A percentile compares a stretch with the other conserved stretches of the same genome.
phyloP scores from a whole-genome alignment of 1,140 invertebrate species.

The Sinonovacula constricta region DNA sequence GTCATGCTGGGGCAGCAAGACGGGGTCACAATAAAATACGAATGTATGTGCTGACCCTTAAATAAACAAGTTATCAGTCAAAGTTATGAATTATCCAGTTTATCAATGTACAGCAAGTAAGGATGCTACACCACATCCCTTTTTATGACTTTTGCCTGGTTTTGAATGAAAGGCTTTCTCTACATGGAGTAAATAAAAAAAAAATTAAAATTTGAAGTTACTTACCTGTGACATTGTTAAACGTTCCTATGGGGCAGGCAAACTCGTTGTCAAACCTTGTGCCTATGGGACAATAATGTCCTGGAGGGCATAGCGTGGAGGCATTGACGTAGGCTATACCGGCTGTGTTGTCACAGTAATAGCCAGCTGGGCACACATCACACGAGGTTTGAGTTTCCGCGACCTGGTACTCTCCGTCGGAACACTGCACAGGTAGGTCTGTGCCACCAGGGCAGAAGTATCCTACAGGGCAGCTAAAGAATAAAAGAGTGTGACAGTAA shows the following conservation, averaged over 20 bases:
- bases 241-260: slow-evolving; percentile 75
- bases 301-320: slow-evolving; percentile 72
- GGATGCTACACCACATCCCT: too few relatives aligned
- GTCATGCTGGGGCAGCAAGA: too few relatives aligned
- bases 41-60: too few relatives aligned
- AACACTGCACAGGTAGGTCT: slow-evolving; percentile 64
- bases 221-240: slow-evolving; percentile 72
- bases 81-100: too few relatives aligned
- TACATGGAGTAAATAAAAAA: not conserved
- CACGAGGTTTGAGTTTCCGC: slow-evolving; percentile 65
- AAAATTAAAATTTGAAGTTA: not conserved
- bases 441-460: slow-evolving; percentile 70
- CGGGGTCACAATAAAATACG: too few relatives aligned
- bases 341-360: slow-evolving; percentile 75
- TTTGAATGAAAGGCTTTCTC: too few relatives aligned
- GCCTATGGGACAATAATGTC: slow-evolving; percentile 71
- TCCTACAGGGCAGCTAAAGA: slow-evolving; percentile 70
- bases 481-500: too few relatives aligned
- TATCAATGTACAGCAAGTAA: too few relatives aligned
- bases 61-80: too few relatives aligned
- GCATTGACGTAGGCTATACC: slow-evolving; percentile 69
- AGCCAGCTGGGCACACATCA: slow-evolving; percentile 71
- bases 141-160: too few relatives aligned
- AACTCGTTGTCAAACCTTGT: slow-evolving; percentile 69
- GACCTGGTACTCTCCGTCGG: slow-evolving; percentile 74